phyloP scores from a whole-genome alignment of 2,888 invertebrate species.

The Dynastes tityus region DNA sequence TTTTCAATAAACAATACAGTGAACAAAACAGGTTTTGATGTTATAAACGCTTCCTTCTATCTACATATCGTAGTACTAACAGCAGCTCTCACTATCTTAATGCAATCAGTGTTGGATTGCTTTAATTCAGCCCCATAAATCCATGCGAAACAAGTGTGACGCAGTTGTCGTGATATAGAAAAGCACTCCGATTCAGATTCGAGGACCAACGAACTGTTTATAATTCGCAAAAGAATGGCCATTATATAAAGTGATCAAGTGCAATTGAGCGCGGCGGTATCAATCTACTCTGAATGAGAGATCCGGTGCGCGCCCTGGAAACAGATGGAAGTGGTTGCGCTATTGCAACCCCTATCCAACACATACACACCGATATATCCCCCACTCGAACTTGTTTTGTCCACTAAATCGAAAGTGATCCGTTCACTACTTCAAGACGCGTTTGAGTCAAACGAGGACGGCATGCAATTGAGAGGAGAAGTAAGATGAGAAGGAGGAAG shows the following conservation, averaged over 20 bases:
- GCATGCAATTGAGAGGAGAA: conserved; percentile 56
- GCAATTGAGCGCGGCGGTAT: conserved; percentile 64
- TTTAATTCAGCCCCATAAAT: background rate
- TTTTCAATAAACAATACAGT: too few species aligned
- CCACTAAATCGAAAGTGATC: conserved; percentile 61
- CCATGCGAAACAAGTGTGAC: conserved; percentile 1
- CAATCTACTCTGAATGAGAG: conserved; percentile 63
- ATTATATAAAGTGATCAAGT: conserved; percentile 59
- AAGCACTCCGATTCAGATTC: conserved; percentile 37
- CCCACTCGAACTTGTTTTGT: conserved; percentile 61
- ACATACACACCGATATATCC: conserved; percentile 52
- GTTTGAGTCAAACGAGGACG: conserved; percentile 61
- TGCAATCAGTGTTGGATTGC: background rate
- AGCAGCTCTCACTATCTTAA: too few species aligned
- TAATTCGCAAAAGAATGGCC: conserved; percentile 57
- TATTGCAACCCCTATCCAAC: conserved; percentile 55
- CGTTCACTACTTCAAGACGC: conserved; percentile 55
- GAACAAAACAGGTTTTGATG: too few species aligned
- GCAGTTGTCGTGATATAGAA: conserved; percentile 14
- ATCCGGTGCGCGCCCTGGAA: conserved; percentile 57
- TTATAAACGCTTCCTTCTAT: too few species aligned
- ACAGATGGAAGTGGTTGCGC: conserved; percentile 64
- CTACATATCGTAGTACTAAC: too few species aligned
- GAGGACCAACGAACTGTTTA: conserved; percentile 55
- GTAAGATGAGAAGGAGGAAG: conserved; percentile 51